phyloP scores from a whole-genome alignment of 2,888 invertebrate species.

The Cheiracanthium punctorium region DNA sequence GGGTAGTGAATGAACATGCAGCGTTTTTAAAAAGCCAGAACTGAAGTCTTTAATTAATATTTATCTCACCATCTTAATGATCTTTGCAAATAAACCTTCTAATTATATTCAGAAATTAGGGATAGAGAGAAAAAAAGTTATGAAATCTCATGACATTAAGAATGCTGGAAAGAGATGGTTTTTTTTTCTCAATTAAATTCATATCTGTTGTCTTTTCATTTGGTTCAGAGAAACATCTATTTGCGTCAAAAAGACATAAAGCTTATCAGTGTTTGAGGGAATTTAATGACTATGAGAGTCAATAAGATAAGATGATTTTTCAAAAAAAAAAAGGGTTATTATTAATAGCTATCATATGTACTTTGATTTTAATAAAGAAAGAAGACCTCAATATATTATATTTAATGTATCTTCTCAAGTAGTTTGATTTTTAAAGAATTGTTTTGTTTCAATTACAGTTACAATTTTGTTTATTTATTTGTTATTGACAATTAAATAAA shows the following conservation, averaged over 20 bases:
- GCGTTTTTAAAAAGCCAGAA: constrained; percentile 9
- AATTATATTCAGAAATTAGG: constrained; percentile 50
- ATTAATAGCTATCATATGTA: too few species aligned
- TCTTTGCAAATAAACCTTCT: constrained; percentile 50
- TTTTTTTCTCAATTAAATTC: constrained; percentile 49
- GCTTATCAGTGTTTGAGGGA: constrained; percentile 45
- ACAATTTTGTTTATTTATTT: too few species aligned
- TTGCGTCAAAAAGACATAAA: constrained; percentile 32
- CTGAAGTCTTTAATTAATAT: constrained; percentile 60
- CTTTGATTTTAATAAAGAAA: too few species aligned
- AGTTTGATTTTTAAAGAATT: too few species aligned
- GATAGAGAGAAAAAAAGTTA: constrained; percentile 12
- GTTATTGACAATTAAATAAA: too few species aligned
- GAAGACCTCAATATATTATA: too few species aligned
- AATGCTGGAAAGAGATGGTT: constrained; percentile 19
- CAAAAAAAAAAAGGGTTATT: too few species aligned
- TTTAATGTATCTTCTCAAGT: too few species aligned
- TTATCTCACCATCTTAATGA: constrained; percentile 62
- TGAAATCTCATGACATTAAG: constrained; percentile 35
- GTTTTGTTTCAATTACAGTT: too few species aligned
- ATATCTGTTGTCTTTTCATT: constrained; percentile 40
- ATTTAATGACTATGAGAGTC: constrained; percentile 41
- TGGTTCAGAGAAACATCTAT: constrained; percentile 1
- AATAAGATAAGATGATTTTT: constrained; percentile 11
- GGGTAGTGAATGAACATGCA: neutral